Percentiles rank a stretch among this genome's conserved stretches.
phyloP scores from a whole-genome alignment of 2,888 invertebrate genomes.

The Drosophila meridionalis region DNA sequence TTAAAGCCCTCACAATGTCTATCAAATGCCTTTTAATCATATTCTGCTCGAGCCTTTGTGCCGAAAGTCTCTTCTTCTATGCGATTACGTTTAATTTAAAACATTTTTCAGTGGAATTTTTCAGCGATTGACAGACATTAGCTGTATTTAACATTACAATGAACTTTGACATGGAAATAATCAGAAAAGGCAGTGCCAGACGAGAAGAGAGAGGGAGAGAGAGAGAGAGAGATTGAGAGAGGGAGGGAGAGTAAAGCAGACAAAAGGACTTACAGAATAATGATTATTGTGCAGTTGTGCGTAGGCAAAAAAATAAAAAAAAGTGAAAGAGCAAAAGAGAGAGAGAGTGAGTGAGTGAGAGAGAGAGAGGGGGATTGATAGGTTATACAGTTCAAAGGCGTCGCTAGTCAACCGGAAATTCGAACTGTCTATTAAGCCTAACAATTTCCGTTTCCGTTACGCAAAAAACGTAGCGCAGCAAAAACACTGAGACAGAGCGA shows the following conservation, averaged over 20 bases:
- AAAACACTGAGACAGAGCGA: conserved; percentile 36
- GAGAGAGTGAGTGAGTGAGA: not conserved
- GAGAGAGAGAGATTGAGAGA: not conserved
- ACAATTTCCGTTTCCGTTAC: conserved; percentile 79
- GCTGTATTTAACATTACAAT: conserved; percentile 15
- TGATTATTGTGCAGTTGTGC: conserved; percentile 70
- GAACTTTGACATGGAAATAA: conserved; percentile 17
- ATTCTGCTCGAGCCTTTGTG: not conserved
- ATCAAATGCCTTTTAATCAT: not conserved
- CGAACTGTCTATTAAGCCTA: conserved; percentile 80
- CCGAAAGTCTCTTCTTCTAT: not conserved
- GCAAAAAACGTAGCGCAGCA: conserved; percentile 38
- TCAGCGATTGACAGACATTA: conserved; percentile 10
- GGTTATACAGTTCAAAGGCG: conserved; percentile 56
- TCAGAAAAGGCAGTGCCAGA: conserved; percentile 6
- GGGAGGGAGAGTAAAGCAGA: not conserved
- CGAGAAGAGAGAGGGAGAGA: not conserved
- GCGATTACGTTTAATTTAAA: not conserved
- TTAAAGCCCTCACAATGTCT: not conserved
- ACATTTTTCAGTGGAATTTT: conserved; percentile 6
- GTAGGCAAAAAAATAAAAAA: conserved; percentile 1
- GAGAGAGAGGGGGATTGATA: not conserved
- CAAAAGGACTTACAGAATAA: conserved; percentile 4
- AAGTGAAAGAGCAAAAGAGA: not conserved
- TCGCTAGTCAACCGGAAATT: conserved; percentile 66